A percentile compares a stretch with the other conserved stretches of the same genome.
Evolutionary conservation across 2,888 invertebrate species (phyloP).

Genomic region (Caenorhabditis virilis): DNA sequence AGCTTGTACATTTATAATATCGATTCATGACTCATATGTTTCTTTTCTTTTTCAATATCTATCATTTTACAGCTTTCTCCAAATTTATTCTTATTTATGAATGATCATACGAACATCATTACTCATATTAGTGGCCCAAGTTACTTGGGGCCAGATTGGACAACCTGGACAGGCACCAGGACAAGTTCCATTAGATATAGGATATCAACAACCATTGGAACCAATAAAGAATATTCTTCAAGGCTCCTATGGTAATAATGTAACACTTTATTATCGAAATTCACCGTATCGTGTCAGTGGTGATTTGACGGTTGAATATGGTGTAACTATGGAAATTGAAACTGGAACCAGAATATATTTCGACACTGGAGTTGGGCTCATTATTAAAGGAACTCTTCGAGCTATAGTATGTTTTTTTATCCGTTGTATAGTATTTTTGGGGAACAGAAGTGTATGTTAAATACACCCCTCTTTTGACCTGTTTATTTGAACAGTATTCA

Average conservation of each 20-base stretch:
- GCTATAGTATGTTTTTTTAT: conserved; percentile 78
- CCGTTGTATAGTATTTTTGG: too few species aligned
- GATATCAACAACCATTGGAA: conserved; percentile 37
- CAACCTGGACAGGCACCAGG: conserved; percentile 38
- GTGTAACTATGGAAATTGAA: conserved; percentile 83
- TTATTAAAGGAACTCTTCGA: conserved; percentile 84
- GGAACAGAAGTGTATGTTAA: too few species aligned
- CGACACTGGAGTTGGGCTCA: conserved; percentile 89
- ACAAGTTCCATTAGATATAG: conserved; percentile 39
- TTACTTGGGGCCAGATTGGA: conserved; percentile 31
- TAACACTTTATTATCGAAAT: conserved; percentile 64
- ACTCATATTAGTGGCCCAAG: conserved; percentile 17
- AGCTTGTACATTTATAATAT: not conserved
- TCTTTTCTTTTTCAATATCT: not conserved
- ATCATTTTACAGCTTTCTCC: not conserved
- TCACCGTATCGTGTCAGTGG: conserved; percentile 55
- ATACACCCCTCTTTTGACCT: too few species aligned
- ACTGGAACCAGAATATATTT: conserved; percentile 88
- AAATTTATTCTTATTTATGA: conserved; percentile 13
- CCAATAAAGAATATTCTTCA: conserved; percentile 59
- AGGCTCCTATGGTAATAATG: conserved; percentile 64
- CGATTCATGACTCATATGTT: not conserved
- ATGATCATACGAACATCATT: conserved; percentile 12
- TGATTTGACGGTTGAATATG: conserved; percentile 69
- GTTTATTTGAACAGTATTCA: too few species aligned